Evolutionary conservation across 2,888 invertebrate species (phyloP).

Genomic region (Chrysolina haemoptera): DNA sequence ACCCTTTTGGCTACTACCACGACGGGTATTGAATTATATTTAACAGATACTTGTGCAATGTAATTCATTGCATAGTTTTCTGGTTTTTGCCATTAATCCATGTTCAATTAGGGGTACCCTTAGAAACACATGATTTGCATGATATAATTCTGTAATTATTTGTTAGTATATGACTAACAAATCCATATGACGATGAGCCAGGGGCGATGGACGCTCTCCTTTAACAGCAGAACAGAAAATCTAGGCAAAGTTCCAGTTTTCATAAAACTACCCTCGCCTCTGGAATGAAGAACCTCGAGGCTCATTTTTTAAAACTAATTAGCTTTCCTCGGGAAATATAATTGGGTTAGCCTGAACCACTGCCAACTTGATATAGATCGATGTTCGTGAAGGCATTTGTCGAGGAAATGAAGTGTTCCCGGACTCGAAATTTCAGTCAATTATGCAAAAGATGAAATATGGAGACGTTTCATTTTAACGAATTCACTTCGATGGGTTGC

Average conservation of each 20-base stretch:
- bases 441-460: slow-evolving; percentile 15
- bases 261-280: slow-evolving; percentile 15
- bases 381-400: slow-evolving; percentile 12
- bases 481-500: neutral
- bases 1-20: too few relatives aligned
- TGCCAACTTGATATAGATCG: slow-evolving; percentile 23
- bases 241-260: slow-evolving; percentile 9
- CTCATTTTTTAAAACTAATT: slow-evolving; percentile 21
- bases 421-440: neutral
- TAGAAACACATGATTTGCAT: too few relatives aligned
- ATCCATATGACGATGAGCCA: neutral
- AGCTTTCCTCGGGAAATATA: slow-evolving; percentile 21
- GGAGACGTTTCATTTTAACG: neutral
- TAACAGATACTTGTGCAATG: too few relatives aligned
- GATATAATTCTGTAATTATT: too few relatives aligned
- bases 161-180: neutral
- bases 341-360: slow-evolving; percentile 21
- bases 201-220: neutral
- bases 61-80: too few relatives aligned
- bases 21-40: too few relatives aligned
- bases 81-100: too few relatives aligned
- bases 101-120: too few relatives aligned
- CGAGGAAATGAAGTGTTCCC: slow-evolving; percentile 4
- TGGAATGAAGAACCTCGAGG: slow-evolving; percentile 14
- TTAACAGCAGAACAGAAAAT: neutral